Percentiles rank a stretch among this genome's conserved stretches.
These are phyloP conservation scores for Schizaphis graminum DNA, from an alignment of 2,888 invertebrate genomes.

Conservation along the genomic window DNA sequence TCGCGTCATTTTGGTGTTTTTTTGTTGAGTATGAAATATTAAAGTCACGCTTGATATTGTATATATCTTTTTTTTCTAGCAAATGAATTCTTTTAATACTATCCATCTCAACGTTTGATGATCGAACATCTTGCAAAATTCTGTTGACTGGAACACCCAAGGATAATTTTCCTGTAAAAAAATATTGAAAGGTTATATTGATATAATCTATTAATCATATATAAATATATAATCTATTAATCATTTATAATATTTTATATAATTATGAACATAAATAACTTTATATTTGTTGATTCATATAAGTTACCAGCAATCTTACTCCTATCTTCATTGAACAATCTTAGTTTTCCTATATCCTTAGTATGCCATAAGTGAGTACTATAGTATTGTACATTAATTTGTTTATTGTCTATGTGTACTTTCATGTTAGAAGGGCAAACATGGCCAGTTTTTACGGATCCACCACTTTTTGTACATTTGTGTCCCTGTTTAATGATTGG, in stretches of 20 bases:
- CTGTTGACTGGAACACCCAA: conserved; percentile 50
- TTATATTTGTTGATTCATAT: too few relatives aligned
- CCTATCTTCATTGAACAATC: too few relatives aligned
- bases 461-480: conserved; percentile 45
- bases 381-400: not conserved
- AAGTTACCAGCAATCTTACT: too few relatives aligned
- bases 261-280: too few relatives aligned
- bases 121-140: conserved; percentile 53
- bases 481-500: not conserved
- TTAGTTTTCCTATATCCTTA: not conserved
- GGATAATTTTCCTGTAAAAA: conserved; percentile 11
- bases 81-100: conserved; percentile 60
- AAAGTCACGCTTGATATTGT: conserved; percentile 60
- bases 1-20: not conserved
- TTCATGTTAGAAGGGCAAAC: too few relatives aligned
- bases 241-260: too few relatives aligned
- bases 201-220: too few relatives aligned
- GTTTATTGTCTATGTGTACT: not conserved
- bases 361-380: conserved; percentile 12
- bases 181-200: not conserved
- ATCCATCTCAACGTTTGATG: conserved; percentile 17
- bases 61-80: conserved; percentile 55
- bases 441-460: not conserved
- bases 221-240: too few relatives aligned
- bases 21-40: conserved; percentile 18